phyloP scores from a whole-genome alignment of 2,113 vertebrate genomes.

The Eublepharis macularius region DNA sequence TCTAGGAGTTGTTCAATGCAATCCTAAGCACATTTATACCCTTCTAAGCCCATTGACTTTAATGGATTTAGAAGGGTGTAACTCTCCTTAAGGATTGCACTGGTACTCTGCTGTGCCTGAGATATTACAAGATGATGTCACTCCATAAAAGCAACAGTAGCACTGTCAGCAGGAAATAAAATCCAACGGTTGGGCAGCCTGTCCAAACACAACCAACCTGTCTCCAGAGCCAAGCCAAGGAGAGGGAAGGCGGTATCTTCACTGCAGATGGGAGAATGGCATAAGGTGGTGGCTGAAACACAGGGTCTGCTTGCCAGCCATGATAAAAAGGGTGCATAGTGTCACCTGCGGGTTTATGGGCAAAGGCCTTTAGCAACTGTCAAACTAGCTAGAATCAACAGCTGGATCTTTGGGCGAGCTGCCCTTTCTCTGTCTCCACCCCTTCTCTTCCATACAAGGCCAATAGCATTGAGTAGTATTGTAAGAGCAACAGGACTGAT shows the following conservation, averaged over 20 bases:
- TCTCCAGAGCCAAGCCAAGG: not conserved
- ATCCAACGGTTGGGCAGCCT: accelerated
- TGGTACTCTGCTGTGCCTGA: accelerated
- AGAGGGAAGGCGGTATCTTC: not conserved
- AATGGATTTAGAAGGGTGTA: too few relatives aligned
- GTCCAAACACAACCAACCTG: not conserved
- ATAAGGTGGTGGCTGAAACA: not conserved
- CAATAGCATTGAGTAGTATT: too few relatives aligned
- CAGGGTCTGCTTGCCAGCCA: not conserved
- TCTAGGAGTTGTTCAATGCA: not conserved
- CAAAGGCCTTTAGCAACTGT: not conserved
- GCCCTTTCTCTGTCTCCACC: too few relatives aligned
- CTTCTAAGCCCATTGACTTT: too few relatives aligned
- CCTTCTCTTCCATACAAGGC: too few relatives aligned
- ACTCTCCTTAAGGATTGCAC: too few relatives aligned
- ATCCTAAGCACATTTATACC: too few relatives aligned
- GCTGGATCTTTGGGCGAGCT: too few relatives aligned
- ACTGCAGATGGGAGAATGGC: too few relatives aligned
- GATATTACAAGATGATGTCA: not conserved
- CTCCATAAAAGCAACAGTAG: not conserved
- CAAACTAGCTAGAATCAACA: too few relatives aligned
- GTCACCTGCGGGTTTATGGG: not conserved
- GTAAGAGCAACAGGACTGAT: too few relatives aligned
- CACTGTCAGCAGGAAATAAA: accelerated
- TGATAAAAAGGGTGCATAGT: not conserved